phyloP scores from a whole-genome alignment of 2,113 vertebrate genomes.

The Lutjanus erythropterus region DNA sequence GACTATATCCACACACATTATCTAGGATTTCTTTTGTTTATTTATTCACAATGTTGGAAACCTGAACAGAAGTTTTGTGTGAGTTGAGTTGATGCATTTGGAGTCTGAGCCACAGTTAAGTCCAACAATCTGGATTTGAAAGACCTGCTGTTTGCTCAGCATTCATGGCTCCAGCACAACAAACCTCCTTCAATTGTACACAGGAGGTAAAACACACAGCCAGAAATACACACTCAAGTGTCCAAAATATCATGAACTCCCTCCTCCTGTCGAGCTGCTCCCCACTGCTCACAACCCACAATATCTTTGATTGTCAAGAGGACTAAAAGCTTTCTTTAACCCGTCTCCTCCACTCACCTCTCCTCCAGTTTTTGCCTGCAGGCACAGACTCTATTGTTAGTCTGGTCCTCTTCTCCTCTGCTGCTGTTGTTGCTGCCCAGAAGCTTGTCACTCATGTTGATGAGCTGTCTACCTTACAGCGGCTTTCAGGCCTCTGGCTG shows the following conservation, averaged over 20 bases:
- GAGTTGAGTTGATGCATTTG: too few relatives aligned
- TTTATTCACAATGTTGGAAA: too few relatives aligned
- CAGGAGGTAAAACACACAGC: not conserved
- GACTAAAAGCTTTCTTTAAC: conserved; percentile 43
- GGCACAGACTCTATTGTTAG: conserved; percentile 40
- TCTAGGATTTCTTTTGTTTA: too few relatives aligned
- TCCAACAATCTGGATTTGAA: not conserved
- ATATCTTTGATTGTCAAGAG: conserved; percentile 43
- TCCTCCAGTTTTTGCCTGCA: conserved; percentile 21
- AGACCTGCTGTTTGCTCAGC: not conserved
- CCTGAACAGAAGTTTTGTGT: too few relatives aligned
- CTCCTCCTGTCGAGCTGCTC: not conserved
- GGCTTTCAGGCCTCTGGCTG: conserved; percentile 33
- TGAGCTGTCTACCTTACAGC: conserved; percentile 40
- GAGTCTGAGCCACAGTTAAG: not conserved
- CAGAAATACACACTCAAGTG: conserved; percentile 15
- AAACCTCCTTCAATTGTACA: conserved; percentile 5
- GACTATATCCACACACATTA: too few relatives aligned
- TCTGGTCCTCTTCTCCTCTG: conserved; percentile 35
- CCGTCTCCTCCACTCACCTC: conserved; percentile 35
- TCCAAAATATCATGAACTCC: conserved; percentile 23
- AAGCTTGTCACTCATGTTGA: conserved; percentile 55
- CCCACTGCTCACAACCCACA: conserved; percentile 14
- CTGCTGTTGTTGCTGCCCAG: conserved; percentile 27
- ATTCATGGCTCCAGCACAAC: not conserved